Evolutionary conservation across 2,797 vertebrate genomes (phyloP).

Genomic region (Thunnus albacares): DNA sequence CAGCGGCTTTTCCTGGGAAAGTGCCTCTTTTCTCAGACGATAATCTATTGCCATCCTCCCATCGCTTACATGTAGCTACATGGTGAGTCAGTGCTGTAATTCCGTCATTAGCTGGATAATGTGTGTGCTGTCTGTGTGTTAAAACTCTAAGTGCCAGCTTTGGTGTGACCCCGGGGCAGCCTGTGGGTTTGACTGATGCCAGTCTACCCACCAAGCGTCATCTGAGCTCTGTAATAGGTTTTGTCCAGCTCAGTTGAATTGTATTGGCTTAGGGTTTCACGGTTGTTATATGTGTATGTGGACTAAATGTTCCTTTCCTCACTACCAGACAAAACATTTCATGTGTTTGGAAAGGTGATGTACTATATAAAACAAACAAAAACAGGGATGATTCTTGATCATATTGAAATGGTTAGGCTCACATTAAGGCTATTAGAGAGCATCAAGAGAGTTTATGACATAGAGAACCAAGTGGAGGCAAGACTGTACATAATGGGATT

Average conservation of each 20-base stretch:
- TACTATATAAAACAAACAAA: not conserved
- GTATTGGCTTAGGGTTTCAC: constrained; percentile 48
- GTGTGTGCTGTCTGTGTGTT: constrained; percentile 83
- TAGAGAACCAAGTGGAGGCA: not conserved
- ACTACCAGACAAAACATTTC: constrained; percentile 8
- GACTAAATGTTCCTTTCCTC: constrained; percentile 30
- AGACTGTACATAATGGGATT: not conserved
- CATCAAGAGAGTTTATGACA: not conserved
- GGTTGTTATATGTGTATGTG: constrained; percentile 27
- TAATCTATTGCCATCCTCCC: constrained; percentile 85
- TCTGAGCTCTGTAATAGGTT: constrained; percentile 70
- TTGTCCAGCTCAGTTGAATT: constrained; percentile 68
- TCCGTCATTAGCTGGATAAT: constrained; percentile 90
- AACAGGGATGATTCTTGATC: not conserved
- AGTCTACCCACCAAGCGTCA: constrained; percentile 79
- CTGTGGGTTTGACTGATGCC: constrained; percentile 82
- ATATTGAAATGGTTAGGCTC: not conserved
- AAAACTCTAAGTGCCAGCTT: constrained; percentile 85
- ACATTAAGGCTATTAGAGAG: not conserved
- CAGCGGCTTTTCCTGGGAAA: constrained; percentile 87
- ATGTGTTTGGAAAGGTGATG: constrained; percentile 2
- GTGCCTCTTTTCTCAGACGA: constrained; percentile 80
- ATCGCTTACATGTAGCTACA: constrained; percentile 87
- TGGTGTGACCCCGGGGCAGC: constrained; percentile 80
- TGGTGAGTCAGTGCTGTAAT: constrained; percentile 89